phyloP scores from a whole-genome alignment of 2,113 vertebrate species.

The Quiscalus mexicanus region DNA sequence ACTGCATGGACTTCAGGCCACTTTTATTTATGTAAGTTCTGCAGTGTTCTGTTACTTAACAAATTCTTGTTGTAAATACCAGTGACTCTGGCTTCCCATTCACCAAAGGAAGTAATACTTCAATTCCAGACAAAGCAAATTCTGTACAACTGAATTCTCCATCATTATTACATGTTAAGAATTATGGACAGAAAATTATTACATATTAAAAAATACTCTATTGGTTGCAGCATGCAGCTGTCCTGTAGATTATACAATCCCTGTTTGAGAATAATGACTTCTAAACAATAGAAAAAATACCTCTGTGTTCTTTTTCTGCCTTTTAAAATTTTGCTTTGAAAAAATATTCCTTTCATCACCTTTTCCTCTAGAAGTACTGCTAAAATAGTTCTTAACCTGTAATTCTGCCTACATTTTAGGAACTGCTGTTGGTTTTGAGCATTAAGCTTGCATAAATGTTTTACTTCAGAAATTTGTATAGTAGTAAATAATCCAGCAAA shows the following conservation, averaged over 20 bases:
- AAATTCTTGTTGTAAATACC: not conserved
- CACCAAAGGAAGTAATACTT: conserved; percentile 11
- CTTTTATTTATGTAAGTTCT: not conserved
- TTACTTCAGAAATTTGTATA: not conserved
- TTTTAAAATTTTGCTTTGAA: not conserved
- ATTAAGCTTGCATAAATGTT: not conserved
- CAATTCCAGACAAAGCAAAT: not conserved
- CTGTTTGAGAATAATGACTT: not conserved
- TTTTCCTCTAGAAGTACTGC: not conserved
- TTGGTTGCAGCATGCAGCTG: not conserved
- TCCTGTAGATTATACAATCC: not conserved
- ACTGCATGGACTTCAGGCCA: not conserved
- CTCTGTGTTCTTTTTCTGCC: not conserved
- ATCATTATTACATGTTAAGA: not conserved
- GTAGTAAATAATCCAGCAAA: not conserved
- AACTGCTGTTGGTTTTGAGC: not conserved
- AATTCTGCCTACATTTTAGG: not conserved
- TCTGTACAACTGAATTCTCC: not conserved
- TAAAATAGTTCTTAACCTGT: not conserved
- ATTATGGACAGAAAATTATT: not conserved
- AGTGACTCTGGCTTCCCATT: not conserved
- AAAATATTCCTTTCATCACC: not conserved
- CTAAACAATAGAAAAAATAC: not conserved
- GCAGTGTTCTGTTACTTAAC: not conserved
- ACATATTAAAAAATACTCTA: not conserved